Base-by-base conservation (phyloP, 2,113 vertebrate species). In the Psittacara wagleri region DNA sequence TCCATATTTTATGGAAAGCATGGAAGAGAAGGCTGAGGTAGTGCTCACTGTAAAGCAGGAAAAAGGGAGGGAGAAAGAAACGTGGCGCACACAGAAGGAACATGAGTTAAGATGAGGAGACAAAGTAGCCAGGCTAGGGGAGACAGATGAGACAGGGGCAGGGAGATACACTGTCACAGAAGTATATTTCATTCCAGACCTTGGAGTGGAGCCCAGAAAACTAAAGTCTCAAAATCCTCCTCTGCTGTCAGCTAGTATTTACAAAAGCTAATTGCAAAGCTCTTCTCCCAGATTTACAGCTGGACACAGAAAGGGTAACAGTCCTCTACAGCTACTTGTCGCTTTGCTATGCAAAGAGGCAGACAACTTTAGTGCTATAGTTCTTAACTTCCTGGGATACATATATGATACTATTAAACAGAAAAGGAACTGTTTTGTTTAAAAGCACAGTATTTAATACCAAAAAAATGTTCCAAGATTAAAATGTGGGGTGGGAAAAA, bases 161-260 rank as follows among this genome's bases (percentile, higher is more conserved):
- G 66, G 28, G 63, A 91, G 86, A 91, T 84, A 89, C 0, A 52
- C 31, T 87, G 74, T 48, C 89, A 89, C 31, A 80, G 67, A 95
- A 91, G 75, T 85, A 73, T 91, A 91, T 89, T 96, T 95, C 67
- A 91, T 87, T 66, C 86, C 46, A 85, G 72, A 87, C 86, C 89
- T 90, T 97, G 96, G 93, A 96, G 51, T 10, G 10, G 75, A 94
- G 94, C 93, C 93, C 96, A 96, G 95, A 83, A 96, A 92, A 87
- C 78, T 61, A 57, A 92, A 92, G 87, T 79, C 91, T 94, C 75
- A 52, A 90, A 83, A 52, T 25, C 46, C 39, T 93, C 63, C 85
- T 83, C 87, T 83, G 75, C 82, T 85, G 91, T 95, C 92, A 95
- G 84, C 41, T 85, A 70, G 13, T 74, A 94, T 91, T 92, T 90